These are phyloP conservation scores for Sesia bembeciformis DNA, from an alignment of 2,888 invertebrate species.

Conservation along the genomic window DNA sequence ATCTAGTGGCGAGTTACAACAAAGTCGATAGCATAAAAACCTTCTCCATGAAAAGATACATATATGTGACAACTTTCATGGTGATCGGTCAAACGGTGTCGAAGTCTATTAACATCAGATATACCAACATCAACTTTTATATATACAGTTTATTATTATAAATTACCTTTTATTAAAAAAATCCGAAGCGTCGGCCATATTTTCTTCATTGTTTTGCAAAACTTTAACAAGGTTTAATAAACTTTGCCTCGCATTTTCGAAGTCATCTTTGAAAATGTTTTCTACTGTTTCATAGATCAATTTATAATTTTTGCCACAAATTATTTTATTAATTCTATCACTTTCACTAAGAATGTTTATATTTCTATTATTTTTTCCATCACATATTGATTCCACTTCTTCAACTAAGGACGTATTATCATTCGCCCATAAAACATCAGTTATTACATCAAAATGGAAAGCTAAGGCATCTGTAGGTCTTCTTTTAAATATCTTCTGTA, in stretches of 20 bases:
- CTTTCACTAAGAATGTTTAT: conserved; percentile 38
- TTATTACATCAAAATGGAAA: conserved; percentile 51
- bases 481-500: conserved; percentile 44
- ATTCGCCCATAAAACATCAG: conserved; percentile 36
- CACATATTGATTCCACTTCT: conserved; percentile 33
- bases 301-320: conserved; percentile 45
- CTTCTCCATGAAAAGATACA: too few relatives aligned
- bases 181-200: conserved; percentile 25
- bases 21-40: too few relatives aligned
- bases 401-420: conserved; percentile 31
- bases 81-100: too few relatives aligned
- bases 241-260: conserved; percentile 24
- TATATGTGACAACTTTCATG: too few relatives aligned
- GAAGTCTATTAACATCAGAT: too few relatives aligned
- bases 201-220: conserved; percentile 17
- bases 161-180: conserved; percentile 43
- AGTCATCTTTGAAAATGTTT: conserved; percentile 25
- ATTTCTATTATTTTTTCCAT: conserved; percentile 26
- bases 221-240: conserved; percentile 30
- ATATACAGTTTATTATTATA: too few relatives aligned
- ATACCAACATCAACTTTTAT: too few relatives aligned
- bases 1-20: too few relatives aligned
- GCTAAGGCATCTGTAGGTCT: conserved; percentile 40
- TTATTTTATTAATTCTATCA: conserved; percentile 31
- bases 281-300: conserved; percentile 32